Conservation (phyloP, 2,888 invertebrate genomes). For the Cheilosia impressa region DNA sequence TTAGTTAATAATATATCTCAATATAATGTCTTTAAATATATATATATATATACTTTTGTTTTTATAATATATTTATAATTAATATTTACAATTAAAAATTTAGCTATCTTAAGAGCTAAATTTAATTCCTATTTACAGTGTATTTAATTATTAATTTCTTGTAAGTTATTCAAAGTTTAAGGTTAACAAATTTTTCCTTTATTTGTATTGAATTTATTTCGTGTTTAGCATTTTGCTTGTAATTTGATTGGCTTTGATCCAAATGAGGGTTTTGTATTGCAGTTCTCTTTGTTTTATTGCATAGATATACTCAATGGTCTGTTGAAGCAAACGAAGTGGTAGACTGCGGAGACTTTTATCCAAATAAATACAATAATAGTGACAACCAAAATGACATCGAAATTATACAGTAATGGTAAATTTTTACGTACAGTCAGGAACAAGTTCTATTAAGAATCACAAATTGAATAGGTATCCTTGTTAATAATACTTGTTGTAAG, state of each 20-base stretch:
- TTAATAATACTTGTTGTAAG: conserved; percentile 25
- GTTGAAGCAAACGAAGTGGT: neutral
- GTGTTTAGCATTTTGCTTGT: conserved; percentile 59
- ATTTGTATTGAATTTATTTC: conserved; percentile 28
- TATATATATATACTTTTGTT: conserved; percentile 60
- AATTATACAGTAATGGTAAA: neutral
- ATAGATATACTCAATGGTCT: conserved; percentile 5
- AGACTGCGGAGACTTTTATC: neutral
- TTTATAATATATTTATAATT: conserved; percentile 66
- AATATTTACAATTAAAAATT: conserved; percentile 75
- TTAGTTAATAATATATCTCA: conserved; percentile 75
- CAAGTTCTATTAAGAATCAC: conserved; percentile 6
- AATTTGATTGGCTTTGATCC: conserved; percentile 1
- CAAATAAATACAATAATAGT: neutral
- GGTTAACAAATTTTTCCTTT: conserved; percentile 53
- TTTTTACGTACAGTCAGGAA: conserved; percentile 1
- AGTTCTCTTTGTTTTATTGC: conserved; percentile 2
- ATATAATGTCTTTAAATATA: conserved; percentile 76
- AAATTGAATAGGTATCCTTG: conserved; percentile 21
- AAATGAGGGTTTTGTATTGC: conserved; percentile 4
- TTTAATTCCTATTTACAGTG: conserved; percentile 67
- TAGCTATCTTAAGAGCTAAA: conserved; percentile 70
- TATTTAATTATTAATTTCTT: conserved; percentile 53
- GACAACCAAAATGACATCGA: neutral
- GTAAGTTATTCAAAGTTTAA: conserved; percentile 31